Base-by-base conservation (phyloP, 2,797 vertebrate species). In the Centropyge bicolor region DNA sequence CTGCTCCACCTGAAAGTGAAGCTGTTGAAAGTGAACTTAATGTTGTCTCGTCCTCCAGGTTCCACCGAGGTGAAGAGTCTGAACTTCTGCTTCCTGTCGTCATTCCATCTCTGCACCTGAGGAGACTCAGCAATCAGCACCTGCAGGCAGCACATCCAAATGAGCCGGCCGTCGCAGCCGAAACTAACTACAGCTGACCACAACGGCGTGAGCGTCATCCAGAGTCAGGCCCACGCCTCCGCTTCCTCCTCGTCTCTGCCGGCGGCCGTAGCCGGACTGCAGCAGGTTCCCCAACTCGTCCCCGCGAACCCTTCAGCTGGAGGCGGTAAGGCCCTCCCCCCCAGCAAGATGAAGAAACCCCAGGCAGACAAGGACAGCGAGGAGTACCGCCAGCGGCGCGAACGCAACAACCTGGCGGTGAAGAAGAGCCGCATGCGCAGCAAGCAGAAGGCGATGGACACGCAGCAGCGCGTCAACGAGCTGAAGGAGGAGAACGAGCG, bases 401-500 rank as follows among this genome's bases (percentile, higher is more conserved):
- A 99, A 68, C 94, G 98, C 59, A 99, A 99, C 95, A 99, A 99
- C 94, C 96, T 99, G 95, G 98, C 98, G 0, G 98, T 99, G 88
- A 99, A 99, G 88, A 99, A 99, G 95, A 99, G 98, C 89, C 96
- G 98, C 13, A 96, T 98, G 97, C 97, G 98, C 90, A 98, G 97
- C 94, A 99, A 99, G 86, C 98, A 99, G 95, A 99, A 99, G 84
- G 98, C 98, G 0, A 96, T 97, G 91, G 98, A 99, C 89, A 99
- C 98, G 0, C 96, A 99, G 93, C 97, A 98, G 72, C 95, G 97
- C 4, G 98, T 99, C 80, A 98, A 98, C 87, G 98, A 99, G 96
- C 96, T 99, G 38, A 99, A 99, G 86, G 98, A 99, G 91, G 98
- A 99, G 94, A 99, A 99, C 19, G 97, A 99, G 93, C 96, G 98